Evolutionary conservation across 2,888 invertebrate genomes (phyloP).

Genomic region (Chrysodeixis includens): DNA sequence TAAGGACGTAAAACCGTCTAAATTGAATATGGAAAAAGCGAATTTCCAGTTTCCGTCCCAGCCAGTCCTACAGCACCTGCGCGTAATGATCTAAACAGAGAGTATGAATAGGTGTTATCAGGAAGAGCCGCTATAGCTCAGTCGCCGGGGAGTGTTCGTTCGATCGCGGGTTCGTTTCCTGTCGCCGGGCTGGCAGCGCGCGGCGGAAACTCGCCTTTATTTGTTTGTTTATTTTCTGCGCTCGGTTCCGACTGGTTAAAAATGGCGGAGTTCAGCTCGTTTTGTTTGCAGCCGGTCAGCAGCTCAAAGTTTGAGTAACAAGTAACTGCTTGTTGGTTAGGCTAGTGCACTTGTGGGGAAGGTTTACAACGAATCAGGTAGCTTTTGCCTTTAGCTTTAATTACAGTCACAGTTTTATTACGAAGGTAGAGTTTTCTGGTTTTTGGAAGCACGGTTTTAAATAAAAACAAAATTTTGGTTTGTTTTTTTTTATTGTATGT

Average conservation of each 20-base stretch:
- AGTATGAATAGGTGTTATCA: slow-evolving; percentile 16
- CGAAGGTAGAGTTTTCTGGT: neutral
- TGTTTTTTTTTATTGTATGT: neutral
- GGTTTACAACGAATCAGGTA: neutral
- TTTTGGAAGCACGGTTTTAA: neutral
- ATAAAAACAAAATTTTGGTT: neutral
- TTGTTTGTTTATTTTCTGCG: slow-evolving; percentile 44
- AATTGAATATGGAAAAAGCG: too few relatives aligned
- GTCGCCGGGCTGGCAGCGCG: slow-evolving; percentile 50
- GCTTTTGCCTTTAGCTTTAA: neutral
- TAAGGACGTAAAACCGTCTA: too few relatives aligned
- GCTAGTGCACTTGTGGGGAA: neutral
- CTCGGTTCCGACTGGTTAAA: slow-evolving; percentile 32
- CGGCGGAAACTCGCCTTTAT: slow-evolving; percentile 30
- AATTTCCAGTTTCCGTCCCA: too few relatives aligned
- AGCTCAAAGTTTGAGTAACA: neutral
- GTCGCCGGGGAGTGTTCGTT: slow-evolving; percentile 55
- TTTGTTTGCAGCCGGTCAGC: neutral
- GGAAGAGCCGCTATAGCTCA: slow-evolving; percentile 21
- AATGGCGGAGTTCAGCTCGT: neutral
- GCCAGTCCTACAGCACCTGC: too few relatives aligned
- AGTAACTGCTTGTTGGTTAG: neutral
- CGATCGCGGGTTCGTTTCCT: slow-evolving; percentile 59
- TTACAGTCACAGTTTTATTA: neutral
- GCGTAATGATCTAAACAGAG: slow-evolving; percentile 14